phyloP scores from a whole-genome alignment of 2,113 vertebrate genomes.

The Chloebia gouldiae region DNA sequence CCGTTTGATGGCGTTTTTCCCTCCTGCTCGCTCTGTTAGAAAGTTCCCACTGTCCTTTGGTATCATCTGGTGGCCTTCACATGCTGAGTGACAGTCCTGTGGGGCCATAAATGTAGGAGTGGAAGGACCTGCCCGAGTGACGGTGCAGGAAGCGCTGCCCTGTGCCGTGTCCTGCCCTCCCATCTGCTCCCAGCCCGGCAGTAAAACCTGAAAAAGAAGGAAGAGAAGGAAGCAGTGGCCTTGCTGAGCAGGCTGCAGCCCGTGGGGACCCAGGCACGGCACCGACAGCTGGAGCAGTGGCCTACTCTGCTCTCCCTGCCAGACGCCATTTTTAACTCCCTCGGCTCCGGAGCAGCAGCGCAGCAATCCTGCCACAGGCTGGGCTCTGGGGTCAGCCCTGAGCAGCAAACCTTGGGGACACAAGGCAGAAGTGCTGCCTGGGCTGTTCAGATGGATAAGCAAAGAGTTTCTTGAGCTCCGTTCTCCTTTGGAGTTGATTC shows the following conservation, averaged over 20 bases:
- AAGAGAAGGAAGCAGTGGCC: background rate
- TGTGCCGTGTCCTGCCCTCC: background rate
- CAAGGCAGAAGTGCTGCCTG: background rate
- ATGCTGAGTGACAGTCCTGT: background rate
- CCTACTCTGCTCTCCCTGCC: background rate
- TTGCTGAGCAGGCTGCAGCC: background rate
- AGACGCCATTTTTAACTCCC: background rate
- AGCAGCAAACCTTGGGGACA: background rate
- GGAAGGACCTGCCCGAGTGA: background rate
- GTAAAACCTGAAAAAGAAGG: background rate
- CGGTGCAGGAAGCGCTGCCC: background rate
- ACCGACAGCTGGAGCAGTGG: background rate
- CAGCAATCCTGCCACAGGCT: fast-evolving
- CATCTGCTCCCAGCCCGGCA: background rate
- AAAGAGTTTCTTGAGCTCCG: background rate
- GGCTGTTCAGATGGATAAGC: background rate
- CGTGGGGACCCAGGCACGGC: background rate
- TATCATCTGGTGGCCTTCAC: background rate
- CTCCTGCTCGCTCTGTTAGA: background rate
- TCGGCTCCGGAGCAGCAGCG: fast-evolving
- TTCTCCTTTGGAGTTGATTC: background rate
- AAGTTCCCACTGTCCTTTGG: background rate
- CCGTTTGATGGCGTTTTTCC: background rate
- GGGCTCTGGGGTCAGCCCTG: background rate
- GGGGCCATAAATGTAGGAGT: background rate